Percentiles rank a stretch among this genome's conserved stretches.
Conservation (phyloP, 2,113 vertebrate genomes). For the Pelecanoides urinatrix region DNA sequence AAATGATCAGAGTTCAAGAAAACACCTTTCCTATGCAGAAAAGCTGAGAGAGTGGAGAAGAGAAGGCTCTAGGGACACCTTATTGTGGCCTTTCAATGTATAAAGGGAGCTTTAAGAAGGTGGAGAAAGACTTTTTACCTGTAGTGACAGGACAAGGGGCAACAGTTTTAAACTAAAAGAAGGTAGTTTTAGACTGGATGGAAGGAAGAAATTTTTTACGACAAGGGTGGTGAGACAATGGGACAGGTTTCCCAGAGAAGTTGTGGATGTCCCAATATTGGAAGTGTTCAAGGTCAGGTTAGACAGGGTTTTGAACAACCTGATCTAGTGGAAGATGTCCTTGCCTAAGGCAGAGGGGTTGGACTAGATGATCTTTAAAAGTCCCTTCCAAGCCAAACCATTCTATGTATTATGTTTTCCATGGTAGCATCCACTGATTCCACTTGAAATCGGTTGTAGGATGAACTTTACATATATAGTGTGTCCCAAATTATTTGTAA, state of each 20-base stretch:
- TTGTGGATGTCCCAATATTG: background rate
- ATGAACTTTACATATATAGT: background rate
- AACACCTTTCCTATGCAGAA: background rate
- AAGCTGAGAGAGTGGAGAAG: background rate
- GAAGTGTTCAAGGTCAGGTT: background rate
- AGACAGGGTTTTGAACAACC: background rate
- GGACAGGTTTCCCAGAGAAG: background rate
- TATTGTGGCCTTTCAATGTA: background rate
- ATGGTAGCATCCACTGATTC: background rate
- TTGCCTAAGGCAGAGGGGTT: background rate
- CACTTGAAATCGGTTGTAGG: background rate
- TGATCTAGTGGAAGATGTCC: background rate
- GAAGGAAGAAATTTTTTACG: background rate
- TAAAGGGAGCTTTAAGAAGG: background rate
- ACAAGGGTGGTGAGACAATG: background rate
- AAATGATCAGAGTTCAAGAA: background rate
- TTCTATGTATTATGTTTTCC: background rate
- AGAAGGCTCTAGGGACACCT: background rate
- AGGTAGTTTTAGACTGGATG: background rate
- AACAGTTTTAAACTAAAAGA: background rate
- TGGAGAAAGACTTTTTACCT: background rate
- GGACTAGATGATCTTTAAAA: background rate
- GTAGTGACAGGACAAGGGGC: background rate
- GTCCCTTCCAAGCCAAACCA: background rate
- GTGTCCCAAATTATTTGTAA: background rate